Conservation (phyloP, 2,888 invertebrate genomes). For the Eupithecia pulchellata region DNA sequence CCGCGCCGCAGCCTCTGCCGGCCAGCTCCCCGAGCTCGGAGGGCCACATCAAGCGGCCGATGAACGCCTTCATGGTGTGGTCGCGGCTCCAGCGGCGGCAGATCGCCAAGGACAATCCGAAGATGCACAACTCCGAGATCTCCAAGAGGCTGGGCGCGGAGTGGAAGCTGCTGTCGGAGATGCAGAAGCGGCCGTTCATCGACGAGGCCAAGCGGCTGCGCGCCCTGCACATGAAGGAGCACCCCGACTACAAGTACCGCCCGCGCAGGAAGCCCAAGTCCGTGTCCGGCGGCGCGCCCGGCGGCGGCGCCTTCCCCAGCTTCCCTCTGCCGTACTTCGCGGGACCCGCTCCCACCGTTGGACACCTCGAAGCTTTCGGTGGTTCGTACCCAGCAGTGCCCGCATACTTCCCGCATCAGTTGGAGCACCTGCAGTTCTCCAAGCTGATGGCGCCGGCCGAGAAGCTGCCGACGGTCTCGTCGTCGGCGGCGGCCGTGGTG, state of each 20-base stretch:
- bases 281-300: conserved; percentile 80
- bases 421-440: conserved; percentile 87
- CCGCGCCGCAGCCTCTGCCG: conserved; percentile 75
- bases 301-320: conserved; percentile 86
- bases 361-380: conserved; percentile 80
- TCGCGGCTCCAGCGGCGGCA: conserved; percentile 95
- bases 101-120: conserved; percentile 97
- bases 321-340: conserved; percentile 88
- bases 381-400: conserved; percentile 88
- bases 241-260: conserved; percentile 96
- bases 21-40: conserved; percentile 84
- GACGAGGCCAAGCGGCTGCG: conserved; percentile 97
- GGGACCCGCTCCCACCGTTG: conserved; percentile 84
- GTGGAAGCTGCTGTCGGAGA: conserved; percentile 95
- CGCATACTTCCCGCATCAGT: conserved; percentile 91
- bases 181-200: conserved; percentile 96
- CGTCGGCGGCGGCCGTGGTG: conserved; percentile 86
- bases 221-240: conserved; percentile 95
- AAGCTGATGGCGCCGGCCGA: conserved; percentile 84
- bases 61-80: conserved; percentile 99
- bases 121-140: conserved; percentile 96
- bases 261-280: conserved; percentile 94
- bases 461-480: conserved; percentile 77
- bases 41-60: conserved; percentile 96
- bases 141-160: conserved; percentile 96